These are phyloP conservation scores for Calidris pygmaea DNA, from an alignment of 2,113 vertebrate genomes.

Conservation along the genomic window DNA sequence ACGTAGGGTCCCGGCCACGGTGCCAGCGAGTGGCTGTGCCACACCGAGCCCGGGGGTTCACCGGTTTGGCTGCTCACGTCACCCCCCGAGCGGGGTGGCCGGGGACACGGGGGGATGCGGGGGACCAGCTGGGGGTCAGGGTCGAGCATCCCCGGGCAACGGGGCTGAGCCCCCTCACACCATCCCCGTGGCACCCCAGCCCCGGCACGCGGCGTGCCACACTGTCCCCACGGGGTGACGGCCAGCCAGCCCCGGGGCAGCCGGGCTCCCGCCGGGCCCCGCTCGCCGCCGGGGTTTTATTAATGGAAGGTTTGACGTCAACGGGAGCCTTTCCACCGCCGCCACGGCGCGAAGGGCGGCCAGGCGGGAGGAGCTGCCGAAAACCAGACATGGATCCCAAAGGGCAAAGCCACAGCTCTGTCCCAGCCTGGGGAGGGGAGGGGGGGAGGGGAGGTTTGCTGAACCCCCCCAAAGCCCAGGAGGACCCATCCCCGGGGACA, in stretches of 20 bases:
- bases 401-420: background rate
- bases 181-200: background rate
- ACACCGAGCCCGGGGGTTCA: rapidly evolving
- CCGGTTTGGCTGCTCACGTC: rapidly evolving
- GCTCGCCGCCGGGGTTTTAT: slow-evolving; percentile 33
- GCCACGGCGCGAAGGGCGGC: slow-evolving; percentile 33
- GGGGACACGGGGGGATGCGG: background rate
- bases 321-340: slow-evolving; percentile 53
- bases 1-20: rapidly evolving
- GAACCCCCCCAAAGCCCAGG: background rate
- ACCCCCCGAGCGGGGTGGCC: rapidly evolving
- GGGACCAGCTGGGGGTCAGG: rapidly evolving
- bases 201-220: background rate
- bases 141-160: background rate
- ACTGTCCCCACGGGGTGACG: background rate
- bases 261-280: slow-evolving; percentile 1
- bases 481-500: background rate
- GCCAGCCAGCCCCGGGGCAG: background rate
- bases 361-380: slow-evolving; percentile 15
- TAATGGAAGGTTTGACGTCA: slow-evolving; percentile 72
- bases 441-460: too few species aligned
- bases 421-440: background rate
- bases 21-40: background rate
- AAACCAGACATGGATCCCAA: slow-evolving; percentile 57
- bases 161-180: background rate